Evolutionary conservation across 2,113 vertebrate species (phyloP), one percentile per base, ranked within the genome.

Genomic region (Oxyura jamaicensis): DNA sequence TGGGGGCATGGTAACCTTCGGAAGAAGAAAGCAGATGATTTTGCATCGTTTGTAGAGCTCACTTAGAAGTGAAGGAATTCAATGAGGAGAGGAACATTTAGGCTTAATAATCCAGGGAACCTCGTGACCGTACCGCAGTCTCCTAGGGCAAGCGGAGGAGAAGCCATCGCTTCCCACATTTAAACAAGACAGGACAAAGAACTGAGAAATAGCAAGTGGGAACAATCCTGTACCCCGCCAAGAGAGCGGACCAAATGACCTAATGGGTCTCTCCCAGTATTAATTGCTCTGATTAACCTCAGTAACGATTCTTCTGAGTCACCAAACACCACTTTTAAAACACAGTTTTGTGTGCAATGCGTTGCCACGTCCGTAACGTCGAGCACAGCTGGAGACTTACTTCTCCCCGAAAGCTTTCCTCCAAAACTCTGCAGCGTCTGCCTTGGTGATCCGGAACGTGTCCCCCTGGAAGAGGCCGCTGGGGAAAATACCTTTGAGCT

Each of bases 391-490:
- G 48, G 23, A 77, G 53, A 97, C 99, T 98, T 97, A 99, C 99
- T 99, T 99, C 98, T 99, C 99, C 63, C 99, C 99, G 77, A 99
- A 99, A 80, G 99, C 99, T 71, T 98, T 99, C 80, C 99, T 99
- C 99, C 99, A 99, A 96, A 99, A 99, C 73, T 99, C 99, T 36
- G 99, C 99, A 86, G 99, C 99, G 52, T 99, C 99, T 42, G 99
- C 99, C 98, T 99, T 99, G 78, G 99, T 99, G 97, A 99, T 99
- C 93, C 99, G 98, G 97, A 99, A 99, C 1, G 98, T 99, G 97
- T 99, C 99, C 33, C 99, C 99, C 95, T 99, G 99, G 97, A 99
- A 99, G 46, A 99, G 98, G 55, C 99, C 99, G 4, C 98, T 99
- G 83, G 99, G 99, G 96, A 99, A 99, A 96, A 99, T 99, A 59